Evolutionary conservation across 2,797 vertebrate species (phyloP).

Genomic region (Macroramphosus scolopax): DNA sequence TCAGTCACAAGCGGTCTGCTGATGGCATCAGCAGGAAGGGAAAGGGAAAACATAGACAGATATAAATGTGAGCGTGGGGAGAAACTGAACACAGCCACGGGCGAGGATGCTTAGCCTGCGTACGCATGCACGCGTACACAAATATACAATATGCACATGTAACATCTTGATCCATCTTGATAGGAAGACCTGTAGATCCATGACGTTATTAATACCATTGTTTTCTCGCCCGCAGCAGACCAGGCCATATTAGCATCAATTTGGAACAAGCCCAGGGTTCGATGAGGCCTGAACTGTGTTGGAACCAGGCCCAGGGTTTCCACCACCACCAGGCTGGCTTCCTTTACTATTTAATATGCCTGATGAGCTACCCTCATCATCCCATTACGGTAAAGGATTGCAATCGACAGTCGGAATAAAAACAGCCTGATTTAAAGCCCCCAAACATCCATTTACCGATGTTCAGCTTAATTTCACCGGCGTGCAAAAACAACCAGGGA

Average conservation of each 20-base stretch:
- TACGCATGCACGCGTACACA: constrained; percentile 13
- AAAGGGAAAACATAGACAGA: constrained; percentile 59
- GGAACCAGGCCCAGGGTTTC: constrained; percentile 61
- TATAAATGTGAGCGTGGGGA: constrained; percentile 58
- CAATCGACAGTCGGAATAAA: too few species aligned
- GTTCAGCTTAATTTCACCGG: too few species aligned
- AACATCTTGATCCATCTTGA: too few species aligned
- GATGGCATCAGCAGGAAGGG: constrained; percentile 73
- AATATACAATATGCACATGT: constrained; percentile 10
- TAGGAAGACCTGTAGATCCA: constrained; percentile 37
- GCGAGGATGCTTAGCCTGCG: constrained; percentile 39
- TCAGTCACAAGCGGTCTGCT: constrained; percentile 68
- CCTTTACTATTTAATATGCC: constrained; percentile 54
- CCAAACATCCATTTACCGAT: too few species aligned
- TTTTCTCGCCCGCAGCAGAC: constrained; percentile 42
- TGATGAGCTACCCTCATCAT: constrained; percentile 51
- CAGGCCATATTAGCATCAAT: constrained; percentile 57
- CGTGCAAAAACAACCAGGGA: too few species aligned
- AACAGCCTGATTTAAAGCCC: too few species aligned
- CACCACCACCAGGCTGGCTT: constrained; percentile 39
- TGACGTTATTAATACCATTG: constrained; percentile 45
- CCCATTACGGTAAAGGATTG: too few species aligned
- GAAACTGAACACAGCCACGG: constrained; percentile 56
- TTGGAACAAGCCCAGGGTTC: constrained; percentile 71
- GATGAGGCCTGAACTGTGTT: constrained; percentile 69